Evolutionary conservation across 1,140 invertebrate species (phyloP), one percentile per base, ranked within the genome.

Genomic region (Ephestia elutella): DNA sequence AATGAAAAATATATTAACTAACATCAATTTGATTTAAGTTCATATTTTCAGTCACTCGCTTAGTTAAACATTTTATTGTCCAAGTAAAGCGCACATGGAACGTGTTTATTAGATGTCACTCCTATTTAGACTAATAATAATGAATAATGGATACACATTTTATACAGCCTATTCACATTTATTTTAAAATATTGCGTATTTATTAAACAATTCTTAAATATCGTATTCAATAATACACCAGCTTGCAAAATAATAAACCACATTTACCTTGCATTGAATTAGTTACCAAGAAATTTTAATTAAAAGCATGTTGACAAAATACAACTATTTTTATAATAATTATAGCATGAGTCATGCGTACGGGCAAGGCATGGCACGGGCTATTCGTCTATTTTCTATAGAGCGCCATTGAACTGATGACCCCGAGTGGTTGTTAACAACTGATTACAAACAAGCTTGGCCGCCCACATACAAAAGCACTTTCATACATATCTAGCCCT

Each of bases 391-490:
- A 70, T 78, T 71, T 73, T 73, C 44, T 70, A 62, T 59, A 62
- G 66, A 68, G 66, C 71, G 60, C 57, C 61, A 70, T 66, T 80
- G 77, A 82, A 78, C 77, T 59, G 71, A 53, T 82, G 81, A 84
- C 80, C 81, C 72, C 78, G 21, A 59, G 66, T 32, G 55, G 64
- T 56, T 70, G 63, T 71, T 69, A 64, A 77, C 71, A 68, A 68
- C 68, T 68, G 74, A 78, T 76, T 73, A 79, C 73, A 73, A 73
- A 61, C 64, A 70, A 82, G 81, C 81, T 77, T 74, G 80, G 75
- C 78, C 83, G 81, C 83, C 83, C 77, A 84, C 81, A 60, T 62
- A 50, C 63, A 49, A 60, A 62, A 71, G 62, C 62, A 71, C 65
- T 68, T 70, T 71, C 65, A 64, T 71, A 66, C 49, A 56, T 49